Evolutionary conservation across 2,113 vertebrate genomes (phyloP).

Genomic region (Ardeotis arabs): DNA sequence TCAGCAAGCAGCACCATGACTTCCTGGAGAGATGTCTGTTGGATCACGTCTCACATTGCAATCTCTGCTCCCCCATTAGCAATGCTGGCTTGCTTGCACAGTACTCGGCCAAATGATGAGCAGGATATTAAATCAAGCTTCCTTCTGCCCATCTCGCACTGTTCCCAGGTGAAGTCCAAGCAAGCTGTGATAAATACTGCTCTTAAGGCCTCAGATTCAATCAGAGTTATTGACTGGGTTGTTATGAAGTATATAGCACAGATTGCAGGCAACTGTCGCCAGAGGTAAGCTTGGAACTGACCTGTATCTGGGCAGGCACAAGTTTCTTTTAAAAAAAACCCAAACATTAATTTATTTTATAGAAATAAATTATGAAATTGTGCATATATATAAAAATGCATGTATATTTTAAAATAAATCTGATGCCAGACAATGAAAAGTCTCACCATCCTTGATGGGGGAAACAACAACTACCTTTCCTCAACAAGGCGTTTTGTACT

Average conservation of each 20-base stretch:
- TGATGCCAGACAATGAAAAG: background rate
- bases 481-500: background rate
- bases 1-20: background rate
- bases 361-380: background rate
- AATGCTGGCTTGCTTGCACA: background rate
- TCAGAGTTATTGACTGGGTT: background rate
- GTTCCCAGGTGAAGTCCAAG: background rate
- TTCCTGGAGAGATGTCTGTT: background rate
- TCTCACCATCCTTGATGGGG: background rate
- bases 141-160: background rate
- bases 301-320: background rate
- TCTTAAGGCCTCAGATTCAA: background rate
- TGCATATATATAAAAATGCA: background rate
- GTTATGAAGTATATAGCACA: background rate
- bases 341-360: background rate
- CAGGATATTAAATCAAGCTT: background rate
- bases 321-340: no score
- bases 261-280: background rate
- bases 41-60: background rate
- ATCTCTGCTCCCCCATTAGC: background rate
- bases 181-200: background rate
- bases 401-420: background rate
- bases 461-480: background rate
- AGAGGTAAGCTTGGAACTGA: background rate
- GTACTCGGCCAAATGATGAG: background rate